phyloP scores from a whole-genome alignment of 2,888 invertebrate species.

The Dynastes hyllus region DNA sequence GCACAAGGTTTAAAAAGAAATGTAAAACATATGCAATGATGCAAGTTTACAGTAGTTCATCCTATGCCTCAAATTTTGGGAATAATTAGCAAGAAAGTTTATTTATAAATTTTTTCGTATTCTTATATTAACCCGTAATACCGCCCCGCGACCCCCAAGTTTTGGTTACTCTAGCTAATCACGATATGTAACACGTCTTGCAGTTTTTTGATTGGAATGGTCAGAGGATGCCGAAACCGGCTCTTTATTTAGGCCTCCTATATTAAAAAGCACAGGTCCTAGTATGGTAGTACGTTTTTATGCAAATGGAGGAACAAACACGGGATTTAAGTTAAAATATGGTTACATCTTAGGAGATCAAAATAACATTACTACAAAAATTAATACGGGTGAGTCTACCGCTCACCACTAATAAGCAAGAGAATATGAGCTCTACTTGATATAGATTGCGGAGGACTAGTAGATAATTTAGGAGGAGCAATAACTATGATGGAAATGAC shows the following conservation, averaged over 20 bases:
- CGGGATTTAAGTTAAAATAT: slow-evolving; percentile 79
- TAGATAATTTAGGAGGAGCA: slow-evolving; percentile 80
- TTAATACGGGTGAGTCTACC: slow-evolving; percentile 50
- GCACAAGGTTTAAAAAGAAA: too few species aligned
- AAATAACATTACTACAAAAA: slow-evolving; percentile 56
- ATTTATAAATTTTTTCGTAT: too few species aligned
- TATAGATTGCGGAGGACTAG: slow-evolving; percentile 81
- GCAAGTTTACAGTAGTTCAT: too few species aligned
- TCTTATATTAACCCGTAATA: too few species aligned
- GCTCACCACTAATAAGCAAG: neutral
- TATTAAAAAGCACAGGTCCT: slow-evolving; percentile 78
- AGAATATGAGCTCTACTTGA: neutral
- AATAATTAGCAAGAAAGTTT: too few species aligned
- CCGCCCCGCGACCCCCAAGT: too few species aligned
- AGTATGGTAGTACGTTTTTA: slow-evolving; percentile 78
- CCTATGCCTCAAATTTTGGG: too few species aligned
- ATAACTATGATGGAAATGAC: slow-evolving; percentile 87
- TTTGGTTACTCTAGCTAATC: too few species aligned
- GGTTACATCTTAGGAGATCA: slow-evolving; percentile 67
- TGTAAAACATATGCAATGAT: too few species aligned
- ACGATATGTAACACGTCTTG: slow-evolving; percentile 46
- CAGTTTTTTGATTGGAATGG: slow-evolving; percentile 82
- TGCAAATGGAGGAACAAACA: slow-evolving; percentile 80
- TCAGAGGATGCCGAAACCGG: slow-evolving; percentile 78
- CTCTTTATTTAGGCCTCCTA: slow-evolving; percentile 79